Percentiles rank a stretch among this genome's conserved stretches.
phyloP scores from a whole-genome alignment of 2,888 invertebrate genomes.

The Eudemis profundana region DNA sequence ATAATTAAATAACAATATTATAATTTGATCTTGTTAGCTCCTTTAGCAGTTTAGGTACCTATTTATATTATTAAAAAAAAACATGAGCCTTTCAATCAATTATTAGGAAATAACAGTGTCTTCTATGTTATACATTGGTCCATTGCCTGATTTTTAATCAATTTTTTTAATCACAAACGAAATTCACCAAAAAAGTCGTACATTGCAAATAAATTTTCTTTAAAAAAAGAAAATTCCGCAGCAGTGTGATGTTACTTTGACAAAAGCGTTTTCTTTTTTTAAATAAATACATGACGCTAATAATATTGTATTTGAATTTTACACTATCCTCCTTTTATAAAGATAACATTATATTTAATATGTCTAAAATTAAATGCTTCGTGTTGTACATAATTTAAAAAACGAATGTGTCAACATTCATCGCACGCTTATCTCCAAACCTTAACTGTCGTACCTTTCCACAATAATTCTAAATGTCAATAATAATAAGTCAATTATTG shows the following conservation, averaged over 20 bases:
- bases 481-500: slow-evolving; percentile 78
- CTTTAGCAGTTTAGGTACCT: slow-evolving; percentile 65
- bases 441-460: slow-evolving; percentile 70
- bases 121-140: slow-evolving; percentile 75
- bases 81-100: slow-evolving; percentile 67
- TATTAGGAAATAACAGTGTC: slow-evolving; percentile 70
- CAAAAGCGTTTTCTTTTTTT: slow-evolving; percentile 70
- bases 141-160: slow-evolving; percentile 65
- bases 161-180: slow-evolving; percentile 58
- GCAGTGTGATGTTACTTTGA: slow-evolving; percentile 76
- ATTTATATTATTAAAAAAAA: slow-evolving; percentile 64
- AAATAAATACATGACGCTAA: slow-evolving; percentile 76
- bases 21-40: slow-evolving; percentile 83
- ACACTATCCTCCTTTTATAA: slow-evolving; percentile 70
- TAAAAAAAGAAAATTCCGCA: slow-evolving; percentile 63
- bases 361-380: slow-evolving; percentile 85
- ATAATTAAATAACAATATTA: slow-evolving; percentile 85
- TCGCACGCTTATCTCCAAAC: slow-evolving; percentile 37
- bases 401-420: slow-evolving; percentile 40
- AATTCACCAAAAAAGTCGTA: slow-evolving; percentile 54
- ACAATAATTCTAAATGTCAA: slow-evolving; percentile 76
- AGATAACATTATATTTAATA: slow-evolving; percentile 81
- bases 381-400: slow-evolving; percentile 79
- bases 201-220: slow-evolving; percentile 61
- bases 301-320: slow-evolving; percentile 62